Base-by-base conservation (phyloP, 2,888 invertebrate genomes). In the Archaeoteleia sp. region DNA sequence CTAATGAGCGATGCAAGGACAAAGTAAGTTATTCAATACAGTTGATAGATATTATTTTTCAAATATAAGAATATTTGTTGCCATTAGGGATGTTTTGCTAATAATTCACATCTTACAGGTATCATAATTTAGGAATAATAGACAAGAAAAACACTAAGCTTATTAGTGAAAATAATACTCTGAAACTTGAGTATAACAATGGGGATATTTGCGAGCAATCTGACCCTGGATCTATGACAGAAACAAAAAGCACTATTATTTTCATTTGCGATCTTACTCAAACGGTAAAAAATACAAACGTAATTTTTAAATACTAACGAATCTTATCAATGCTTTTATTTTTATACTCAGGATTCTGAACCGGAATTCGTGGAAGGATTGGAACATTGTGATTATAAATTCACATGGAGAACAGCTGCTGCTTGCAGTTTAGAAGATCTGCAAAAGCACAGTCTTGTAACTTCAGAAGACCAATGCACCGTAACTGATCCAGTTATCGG, bases 231-330 rank as follows among this genome's bases (percentile, higher is more conserved):
- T 27, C 8, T 5, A n/a, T n/a, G n/a, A n/a, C n/a, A n/a, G 53
- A 77, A 53, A 48, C 74, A 3, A 58, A 70, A 46, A 79, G 82
- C 0, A 74, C 76, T 4, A 80, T 84, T 51, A 60, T 45, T 40
- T 84, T 84, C 57, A 58, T 69, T 13, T 84, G 84, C 46, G 76
- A 82, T 58, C 66, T 74, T 5, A 40, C 70, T 39, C 74, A 77
- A 49, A 62, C 35, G 32, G 82, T 81, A 65, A 74, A 70, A n/a
- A n/a, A n/a, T n/a, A n/a, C n/a, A n/a, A n/a, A n/a, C n/a, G n/a
- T n/a, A n/a, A 4, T 34, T 54, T 29, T 34, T 29, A 7, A n/a
- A 23, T 9, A 23, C 10, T 23, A n/a, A n/a, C n/a, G n/a, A 23
- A 9, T 40, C 10, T 7, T 40, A 34, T 34, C 6, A 17, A 25